Percentiles rank a stretch among this genome's conserved stretches.
Conservation (phyloP, 2,888 invertebrate genomes). For the Dryomyza anilis region DNA sequence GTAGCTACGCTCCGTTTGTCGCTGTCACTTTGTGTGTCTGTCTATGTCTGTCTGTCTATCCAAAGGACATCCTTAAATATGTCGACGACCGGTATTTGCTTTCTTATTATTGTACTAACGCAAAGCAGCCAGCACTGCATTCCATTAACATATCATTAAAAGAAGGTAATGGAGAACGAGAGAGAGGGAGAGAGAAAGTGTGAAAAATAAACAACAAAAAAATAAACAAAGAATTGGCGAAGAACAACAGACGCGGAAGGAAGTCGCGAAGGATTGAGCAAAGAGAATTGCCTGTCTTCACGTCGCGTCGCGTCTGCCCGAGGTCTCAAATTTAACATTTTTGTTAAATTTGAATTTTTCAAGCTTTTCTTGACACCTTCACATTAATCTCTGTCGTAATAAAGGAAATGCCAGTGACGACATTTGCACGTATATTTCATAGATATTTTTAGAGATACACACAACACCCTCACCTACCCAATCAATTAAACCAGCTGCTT, state of each 20-base stretch:
- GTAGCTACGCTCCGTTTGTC: too few relatives aligned
- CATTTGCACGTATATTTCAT: too few relatives aligned
- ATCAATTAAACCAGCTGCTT: too few relatives aligned
- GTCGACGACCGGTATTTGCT: not conserved
- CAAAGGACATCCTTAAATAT: conserved; percentile 1
- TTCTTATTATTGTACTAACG: too few relatives aligned
- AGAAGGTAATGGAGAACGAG: not conserved
- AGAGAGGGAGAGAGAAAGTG: not conserved
- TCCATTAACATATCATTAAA: conserved; percentile 8
- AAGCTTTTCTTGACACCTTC: too few relatives aligned
- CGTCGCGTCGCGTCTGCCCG: not conserved
- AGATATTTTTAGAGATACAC: too few relatives aligned
- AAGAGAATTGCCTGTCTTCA: not conserved
- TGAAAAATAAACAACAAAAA: not conserved
- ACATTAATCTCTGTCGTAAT: too few relatives aligned
- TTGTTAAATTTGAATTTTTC: too few relatives aligned
- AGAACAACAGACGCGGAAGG: not conserved
- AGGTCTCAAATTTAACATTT: not conserved
- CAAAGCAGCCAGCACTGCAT: too few relatives aligned
- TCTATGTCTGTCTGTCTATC: too few relatives aligned
- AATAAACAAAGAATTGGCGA: not conserved
- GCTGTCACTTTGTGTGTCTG: not conserved
- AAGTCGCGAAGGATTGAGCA: not conserved
- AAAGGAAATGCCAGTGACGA: too few relatives aligned
- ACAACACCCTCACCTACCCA: too few relatives aligned